Evolutionary conservation across 2,113 vertebrate genomes (phyloP), one percentile per base, ranked within the genome.

Genomic region (Trinectes maculatus): DNA sequence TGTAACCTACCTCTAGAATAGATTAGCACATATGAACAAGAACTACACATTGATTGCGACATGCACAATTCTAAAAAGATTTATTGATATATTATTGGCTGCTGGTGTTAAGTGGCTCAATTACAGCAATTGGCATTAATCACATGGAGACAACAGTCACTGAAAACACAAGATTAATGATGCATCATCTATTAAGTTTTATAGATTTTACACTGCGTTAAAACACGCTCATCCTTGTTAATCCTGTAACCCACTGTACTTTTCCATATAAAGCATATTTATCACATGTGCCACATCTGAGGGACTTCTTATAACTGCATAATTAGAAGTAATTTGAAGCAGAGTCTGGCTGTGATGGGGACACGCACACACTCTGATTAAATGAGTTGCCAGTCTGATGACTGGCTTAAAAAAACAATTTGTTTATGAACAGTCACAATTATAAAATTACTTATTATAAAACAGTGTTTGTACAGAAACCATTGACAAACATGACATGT

Each of bases 71-170:
- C 31, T 12, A 3, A 44, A 10, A 52, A 31, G 3, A 43, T 31
- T 29, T 28, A 36, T 42, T 46, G 64, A 78, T 74, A 71, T 36
- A 5, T 52, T 22, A 18, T 36, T 19, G 29, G 12, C 11, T 12
- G 39, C 9, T 53, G 24, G 15, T 22, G 6, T 77, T 28, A 46
- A 65, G 16, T 29, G 33, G 43, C 54, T 43, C 18, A 8, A n/a
- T n/a, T n/a, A n/a, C 10, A 10, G 9, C 40, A 19, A 21, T 18
- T 4, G n/a, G 3, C 1, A 18, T 43, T 21, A 8, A 8, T 40
- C n/a, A 40, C 6, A n/a, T 19, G 40, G 40, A 18, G 16, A 21
- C 40, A 18, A 15, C 34, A 43, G 40, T n/a, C n/a, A n/a, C n/a
- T n/a, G n/a, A n/a, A n/a, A 18, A 40, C 3, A 4, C 21, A 18